phyloP scores from a whole-genome alignment of 2,113 vertebrate genomes.

The Perca fluviatilis region DNA sequence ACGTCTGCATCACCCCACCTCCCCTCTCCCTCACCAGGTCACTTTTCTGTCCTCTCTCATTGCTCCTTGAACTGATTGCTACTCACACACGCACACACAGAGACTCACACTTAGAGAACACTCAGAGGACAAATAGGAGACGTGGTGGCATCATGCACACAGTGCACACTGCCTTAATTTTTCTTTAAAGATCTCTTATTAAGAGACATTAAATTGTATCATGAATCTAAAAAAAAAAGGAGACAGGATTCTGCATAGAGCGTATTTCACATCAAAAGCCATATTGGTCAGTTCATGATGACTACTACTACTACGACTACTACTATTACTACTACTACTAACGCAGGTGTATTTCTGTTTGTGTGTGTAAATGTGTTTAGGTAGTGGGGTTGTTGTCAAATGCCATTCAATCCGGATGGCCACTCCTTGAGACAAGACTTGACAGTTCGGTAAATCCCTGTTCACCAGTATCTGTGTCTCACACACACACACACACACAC shows the following conservation, averaged over 20 bases:
- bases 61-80: conserved; percentile 60
- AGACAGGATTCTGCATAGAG: not conserved
- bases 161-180: not conserved
- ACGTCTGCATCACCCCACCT: conserved; percentile 57
- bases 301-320: not conserved
- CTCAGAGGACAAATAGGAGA: conserved; percentile 51
- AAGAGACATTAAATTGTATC: conserved; percentile 8
- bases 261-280: not conserved
- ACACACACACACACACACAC: conserved; percentile 38
- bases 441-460: conserved; percentile 58
- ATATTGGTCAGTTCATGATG: conserved; percentile 7
- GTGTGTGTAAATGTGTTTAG: conserved; percentile 7
- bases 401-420: conserved; percentile 33
- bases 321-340: not conserved
- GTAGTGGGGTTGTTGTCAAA: conserved; percentile 22
- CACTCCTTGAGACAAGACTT: conserved; percentile 47
- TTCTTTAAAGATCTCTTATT: conserved; percentile 1
- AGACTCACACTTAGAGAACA: conserved; percentile 25
- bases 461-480: not conserved
- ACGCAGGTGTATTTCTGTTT: not conserved
- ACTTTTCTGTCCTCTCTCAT: conserved; percentile 56
- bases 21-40: conserved; percentile 52
- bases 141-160: conserved; percentile 9
- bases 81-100: conserved; percentile 35
- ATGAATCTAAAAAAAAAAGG: not conserved